Base-by-base conservation (phyloP, 2,888 invertebrate species). In the Eurytoma adleriae region DNA sequence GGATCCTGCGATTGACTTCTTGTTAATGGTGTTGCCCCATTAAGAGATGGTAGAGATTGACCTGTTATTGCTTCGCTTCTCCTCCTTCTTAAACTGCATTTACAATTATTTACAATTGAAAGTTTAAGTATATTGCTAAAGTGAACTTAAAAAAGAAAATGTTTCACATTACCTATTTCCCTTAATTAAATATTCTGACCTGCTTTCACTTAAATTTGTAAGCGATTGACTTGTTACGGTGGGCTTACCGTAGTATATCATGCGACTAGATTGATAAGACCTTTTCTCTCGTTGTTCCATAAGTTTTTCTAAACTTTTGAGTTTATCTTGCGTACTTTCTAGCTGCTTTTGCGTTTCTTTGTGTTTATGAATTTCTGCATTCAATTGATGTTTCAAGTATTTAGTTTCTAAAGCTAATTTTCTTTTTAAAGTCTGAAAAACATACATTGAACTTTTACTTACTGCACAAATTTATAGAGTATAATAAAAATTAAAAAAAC, bases 321-420 rank as follows among this genome's bases (percentile, higher is more conserved):
- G 92, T 87, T 94, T 94, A 13, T 88, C 91, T 72, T 94, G 91
- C 2, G 94, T 93, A 62, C 93, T 92, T 78, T 94, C 93, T 64
- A 96, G 91, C 82, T 95, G 94, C 61, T 93, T 93, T 83, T 95
- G 92, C 1, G 94, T 93, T 85, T 95, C 95, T 83, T 94, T 95
- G 82, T 94, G 94, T 84, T 95, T 95, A 73, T 92, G 92, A 73
- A 94, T 93, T 89, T 96, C 96, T 0, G 90, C 88, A 82, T 94
- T 93, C 18, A 96, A 89, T 87, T 95, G 95, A 84, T 95, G 94
- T 79, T 93, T 94, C 84, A 93, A 93, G 88, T 94, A 95, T 91
- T 96, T 96, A 2, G 93, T 92, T 88, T 96, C 96, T 54, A 96
- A 90, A 79, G 94, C 92, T 16, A 96, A 90, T 85, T 94, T 94